These are phyloP conservation scores for Axea sp. DNA, from an alignment of 2,888 invertebrate genomes.

Conservation along the genomic window DNA sequence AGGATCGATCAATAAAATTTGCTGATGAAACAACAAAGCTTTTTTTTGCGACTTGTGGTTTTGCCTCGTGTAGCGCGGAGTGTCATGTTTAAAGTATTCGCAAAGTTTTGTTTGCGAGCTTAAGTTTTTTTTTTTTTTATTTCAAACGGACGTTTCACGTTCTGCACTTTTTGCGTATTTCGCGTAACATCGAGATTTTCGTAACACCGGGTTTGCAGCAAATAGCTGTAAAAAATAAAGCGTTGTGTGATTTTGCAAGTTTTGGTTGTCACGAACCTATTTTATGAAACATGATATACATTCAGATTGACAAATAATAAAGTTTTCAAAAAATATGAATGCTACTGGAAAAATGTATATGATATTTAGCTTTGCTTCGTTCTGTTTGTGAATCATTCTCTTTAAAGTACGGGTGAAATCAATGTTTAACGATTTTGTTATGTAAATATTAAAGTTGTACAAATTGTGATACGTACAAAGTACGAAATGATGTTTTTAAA, in stretches of 20 bases:
- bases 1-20: constrained; percentile 34
- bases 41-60: not conserved
- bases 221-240: constrained; percentile 4
- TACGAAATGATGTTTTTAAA: too few species aligned
- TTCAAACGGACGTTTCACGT: constrained; percentile 5
- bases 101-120: constrained; percentile 19
- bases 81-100: constrained; percentile 7
- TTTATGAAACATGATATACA: not conserved
- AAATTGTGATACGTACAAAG: constrained; percentile 7
- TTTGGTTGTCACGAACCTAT: constrained; percentile 1
- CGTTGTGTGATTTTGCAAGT: constrained; percentile 2
- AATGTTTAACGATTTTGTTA: constrained; percentile 16
- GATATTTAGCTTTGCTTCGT: too few species aligned
- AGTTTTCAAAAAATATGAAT: constrained; percentile 1
- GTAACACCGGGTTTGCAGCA: not conserved
- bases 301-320: constrained; percentile 16
- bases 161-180: constrained; percentile 18
- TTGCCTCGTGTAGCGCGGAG: not conserved
- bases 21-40: constrained; percentile 12
- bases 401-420: constrained; percentile 31
- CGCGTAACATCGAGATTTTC: constrained; percentile 5
- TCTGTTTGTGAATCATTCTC: constrained; percentile 23
- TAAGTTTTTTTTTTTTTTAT: constrained; percentile 13
- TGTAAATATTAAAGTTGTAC: constrained; percentile 9
- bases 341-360: not conserved